Percentiles rank a stretch among this genome's conserved stretches.
Conservation (phyloP, 2,888 invertebrate genomes). For the Heliconius aoede region DNA sequence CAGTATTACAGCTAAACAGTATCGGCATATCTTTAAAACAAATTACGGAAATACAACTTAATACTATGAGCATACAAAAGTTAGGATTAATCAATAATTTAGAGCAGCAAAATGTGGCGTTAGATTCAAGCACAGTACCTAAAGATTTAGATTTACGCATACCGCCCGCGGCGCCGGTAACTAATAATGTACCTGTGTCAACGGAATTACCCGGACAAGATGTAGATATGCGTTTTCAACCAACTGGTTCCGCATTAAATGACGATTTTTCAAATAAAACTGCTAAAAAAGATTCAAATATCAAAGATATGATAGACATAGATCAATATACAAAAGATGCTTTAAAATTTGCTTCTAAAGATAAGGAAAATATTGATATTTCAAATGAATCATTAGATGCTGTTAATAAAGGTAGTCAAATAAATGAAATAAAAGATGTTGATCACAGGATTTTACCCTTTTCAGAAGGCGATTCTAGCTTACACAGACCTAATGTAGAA, state of each 20-base stretch:
- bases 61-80: constrained; percentile 84
- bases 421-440: constrained; percentile 73
- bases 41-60: constrained; percentile 85
- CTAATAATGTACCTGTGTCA: constrained; percentile 57
- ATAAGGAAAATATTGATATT: constrained; percentile 77
- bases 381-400: constrained; percentile 70
- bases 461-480: constrained; percentile 63
- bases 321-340: constrained; percentile 83
- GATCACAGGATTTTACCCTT: constrained; percentile 80
- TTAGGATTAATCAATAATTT: constrained; percentile 75
- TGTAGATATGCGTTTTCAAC: constrained; percentile 79
- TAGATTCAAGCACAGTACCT: constrained; percentile 55
- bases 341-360: constrained; percentile 77
- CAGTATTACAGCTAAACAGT: constrained; percentile 84
- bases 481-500: constrained; percentile 54
- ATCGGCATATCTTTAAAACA: constrained; percentile 84
- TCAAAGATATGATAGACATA: constrained; percentile 78
- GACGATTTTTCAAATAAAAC: constrained; percentile 56
- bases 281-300: constrained; percentile 59
- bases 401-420: constrained; percentile 58
- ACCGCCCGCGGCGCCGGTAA: constrained; percentile 65
- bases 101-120: constrained; percentile 60
- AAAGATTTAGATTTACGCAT: constrained; percentile 80
- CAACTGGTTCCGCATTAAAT: constrained; percentile 53
- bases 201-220: constrained; percentile 76